phyloP scores from a whole-genome alignment of 2,888 invertebrate species.

The Fragum whitleyi region DNA sequence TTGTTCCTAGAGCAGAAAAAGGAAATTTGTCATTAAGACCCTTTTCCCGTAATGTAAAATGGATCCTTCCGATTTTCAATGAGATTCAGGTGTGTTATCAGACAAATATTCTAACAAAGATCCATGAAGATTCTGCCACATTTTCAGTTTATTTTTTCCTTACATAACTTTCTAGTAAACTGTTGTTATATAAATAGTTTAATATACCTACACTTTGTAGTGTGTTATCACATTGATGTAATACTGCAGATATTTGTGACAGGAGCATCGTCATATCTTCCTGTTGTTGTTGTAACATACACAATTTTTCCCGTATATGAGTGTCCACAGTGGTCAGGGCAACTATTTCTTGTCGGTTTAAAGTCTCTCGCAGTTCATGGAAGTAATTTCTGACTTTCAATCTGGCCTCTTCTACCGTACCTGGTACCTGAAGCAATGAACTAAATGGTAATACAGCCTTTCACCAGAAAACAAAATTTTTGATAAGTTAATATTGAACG shows the following conservation, averaged over 20 bases:
- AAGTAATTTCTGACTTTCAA: constrained; percentile 87
- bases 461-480: too few species aligned
- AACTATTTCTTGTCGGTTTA: constrained; percentile 87
- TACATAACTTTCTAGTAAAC: too few species aligned
- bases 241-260: constrained; percentile 87
- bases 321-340: constrained; percentile 87
- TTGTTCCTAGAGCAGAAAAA: too few species aligned
- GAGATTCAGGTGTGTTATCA: too few species aligned
- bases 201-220: constrained; percentile 84
- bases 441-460: neutral
- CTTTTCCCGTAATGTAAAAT: too few species aligned
- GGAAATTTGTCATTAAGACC: too few species aligned
- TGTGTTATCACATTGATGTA: constrained; percentile 87
- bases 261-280: constrained; percentile 87
- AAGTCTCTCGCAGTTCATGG: constrained; percentile 86
- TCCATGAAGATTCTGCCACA: too few species aligned
- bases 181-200: too few species aligned
- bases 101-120: too few species aligned
- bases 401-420: constrained; percentile 86
- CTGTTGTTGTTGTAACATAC: constrained; percentile 87
- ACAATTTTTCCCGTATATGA: constrained; percentile 87
- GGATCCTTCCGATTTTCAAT: too few species aligned
- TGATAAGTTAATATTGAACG: too few species aligned
- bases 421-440: constrained; percentile 73
- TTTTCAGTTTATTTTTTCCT: too few species aligned